A percentile compares a stretch with the other conserved stretches of the same genome.
These are phyloP conservation scores for Grapholita molesta DNA, from an alignment of 1,140 invertebrate genomes.

Conservation along the genomic window DNA sequence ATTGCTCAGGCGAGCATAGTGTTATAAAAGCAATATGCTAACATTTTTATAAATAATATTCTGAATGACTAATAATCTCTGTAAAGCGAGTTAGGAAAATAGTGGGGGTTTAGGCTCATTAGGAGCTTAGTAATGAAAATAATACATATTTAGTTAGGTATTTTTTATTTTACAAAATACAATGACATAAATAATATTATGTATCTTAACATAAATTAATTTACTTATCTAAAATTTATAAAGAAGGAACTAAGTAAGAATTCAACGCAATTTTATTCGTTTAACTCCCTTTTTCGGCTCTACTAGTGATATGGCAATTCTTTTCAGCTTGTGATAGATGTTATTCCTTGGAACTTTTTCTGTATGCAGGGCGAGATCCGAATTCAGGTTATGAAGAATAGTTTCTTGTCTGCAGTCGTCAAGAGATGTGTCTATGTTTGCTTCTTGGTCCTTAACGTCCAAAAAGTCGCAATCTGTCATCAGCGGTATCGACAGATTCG, in stretches of 20 bases:
- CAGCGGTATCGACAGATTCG: neutral
- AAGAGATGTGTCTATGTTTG: neutral
- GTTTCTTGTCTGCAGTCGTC: neutral
- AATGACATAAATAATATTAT: too few species aligned
- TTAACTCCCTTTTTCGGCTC: conserved; percentile 10
- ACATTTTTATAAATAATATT: too few species aligned
- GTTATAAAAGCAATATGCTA: too few species aligned
- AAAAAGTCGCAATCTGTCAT: neutral
- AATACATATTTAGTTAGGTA: too few species aligned
- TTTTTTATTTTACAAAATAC: too few species aligned
- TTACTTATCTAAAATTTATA: neutral
- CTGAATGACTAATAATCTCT: too few species aligned
- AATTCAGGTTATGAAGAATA: neutral
- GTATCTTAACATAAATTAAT: too few species aligned
- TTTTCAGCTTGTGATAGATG: conserved; percentile 26
- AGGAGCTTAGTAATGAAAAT: too few species aligned
- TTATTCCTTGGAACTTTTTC: conserved; percentile 16
- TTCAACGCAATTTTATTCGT: neutral
- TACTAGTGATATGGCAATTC: conserved; percentile 20
- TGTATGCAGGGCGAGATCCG: neutral
- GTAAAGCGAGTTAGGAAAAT: too few species aligned
- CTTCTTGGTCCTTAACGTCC: neutral
- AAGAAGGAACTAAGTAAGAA: neutral
- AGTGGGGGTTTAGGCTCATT: too few species aligned
- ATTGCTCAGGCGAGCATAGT: too few species aligned